Conservation (phyloP, 2,888 invertebrate species). For the Amorpha juglandis region DNA sequence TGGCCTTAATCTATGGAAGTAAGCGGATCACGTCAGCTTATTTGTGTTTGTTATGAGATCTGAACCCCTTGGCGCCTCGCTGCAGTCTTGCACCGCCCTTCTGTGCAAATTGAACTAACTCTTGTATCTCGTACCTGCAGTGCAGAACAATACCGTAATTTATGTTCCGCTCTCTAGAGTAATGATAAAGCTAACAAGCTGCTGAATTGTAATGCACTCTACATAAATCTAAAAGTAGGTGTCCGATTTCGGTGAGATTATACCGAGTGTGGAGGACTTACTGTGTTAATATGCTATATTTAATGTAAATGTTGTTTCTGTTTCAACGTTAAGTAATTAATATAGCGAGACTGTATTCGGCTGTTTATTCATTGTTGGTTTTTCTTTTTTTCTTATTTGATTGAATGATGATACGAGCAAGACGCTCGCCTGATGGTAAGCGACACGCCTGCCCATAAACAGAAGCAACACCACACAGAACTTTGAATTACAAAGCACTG, state of each 20-base stretch:
- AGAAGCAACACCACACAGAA: too few relatives aligned
- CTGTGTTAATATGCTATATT: conserved; percentile 10
- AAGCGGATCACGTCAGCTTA: conserved; percentile 83
- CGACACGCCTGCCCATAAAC: too few relatives aligned
- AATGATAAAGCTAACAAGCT: conserved; percentile 66
- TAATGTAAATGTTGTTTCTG: conserved; percentile 14
- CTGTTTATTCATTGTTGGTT: too few relatives aligned
- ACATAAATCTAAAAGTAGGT: conserved; percentile 52
- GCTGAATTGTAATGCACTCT: conserved; percentile 58
- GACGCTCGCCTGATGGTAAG: too few relatives aligned
- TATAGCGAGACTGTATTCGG: too few relatives aligned
- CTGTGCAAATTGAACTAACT: conserved; percentile 60
- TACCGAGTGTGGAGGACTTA: conserved; percentile 8
- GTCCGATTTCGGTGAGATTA: conserved; percentile 34
- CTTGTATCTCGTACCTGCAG: conserved; percentile 37
- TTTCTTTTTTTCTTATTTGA: too few relatives aligned
- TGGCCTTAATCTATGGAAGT: conserved; percentile 78
- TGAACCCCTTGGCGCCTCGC: conserved; percentile 69
- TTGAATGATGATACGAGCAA: too few relatives aligned
- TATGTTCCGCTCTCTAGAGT: conserved; percentile 56
- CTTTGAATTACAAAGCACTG: too few relatives aligned
- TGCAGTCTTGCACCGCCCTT: conserved; percentile 56
- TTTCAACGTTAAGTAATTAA: neutral
- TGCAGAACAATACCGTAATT: conserved; percentile 64
- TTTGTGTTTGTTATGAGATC: conserved; percentile 82